Percentiles rank a stretch among this genome's conserved stretches.
phyloP scores from a whole-genome alignment of 2,888 invertebrate species.

The Dascillus cervinus region DNA sequence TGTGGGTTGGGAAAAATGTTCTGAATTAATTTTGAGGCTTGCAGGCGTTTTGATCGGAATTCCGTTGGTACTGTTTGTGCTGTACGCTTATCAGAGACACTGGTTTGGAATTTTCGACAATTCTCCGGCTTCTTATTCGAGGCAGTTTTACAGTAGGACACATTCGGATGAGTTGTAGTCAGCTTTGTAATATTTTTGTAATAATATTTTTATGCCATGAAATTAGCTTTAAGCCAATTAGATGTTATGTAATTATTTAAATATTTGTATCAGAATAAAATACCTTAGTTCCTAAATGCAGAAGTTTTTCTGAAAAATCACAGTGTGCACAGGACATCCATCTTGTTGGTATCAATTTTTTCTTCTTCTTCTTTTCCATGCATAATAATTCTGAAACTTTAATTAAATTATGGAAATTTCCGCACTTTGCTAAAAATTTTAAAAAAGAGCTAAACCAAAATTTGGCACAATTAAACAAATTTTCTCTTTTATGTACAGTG shows the following conservation, averaged over 20 bases:
- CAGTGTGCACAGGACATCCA: too few relatives aligned
- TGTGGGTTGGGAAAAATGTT: constrained; percentile 21
- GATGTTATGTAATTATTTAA: not conserved
- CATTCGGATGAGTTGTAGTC: constrained; percentile 11
- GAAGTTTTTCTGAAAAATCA: too few relatives aligned
- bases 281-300: too few relatives aligned
- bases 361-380: too few relatives aligned
- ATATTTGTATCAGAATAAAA: not conserved
- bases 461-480: too few relatives aligned
- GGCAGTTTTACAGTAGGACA: constrained; percentile 58
- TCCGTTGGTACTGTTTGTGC: constrained; percentile 53
- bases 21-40: constrained; percentile 14
- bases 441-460: too few relatives aligned
- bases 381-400: too few relatives aligned
- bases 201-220: not conserved
- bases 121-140: constrained; percentile 53
- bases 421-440: too few relatives aligned
- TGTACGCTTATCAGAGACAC: constrained; percentile 56
- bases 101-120: constrained; percentile 53
- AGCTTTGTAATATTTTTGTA: not conserved
- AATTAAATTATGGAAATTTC: too few relatives aligned
- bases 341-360: too few relatives aligned
- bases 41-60: constrained; percentile 60
- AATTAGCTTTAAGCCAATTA: not conserved
- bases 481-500: too few relatives aligned